Evolutionary conservation across 2,888 invertebrate species (phyloP), one percentile per base, ranked within the genome.

Genomic region (Perithous albicinctus): DNA sequence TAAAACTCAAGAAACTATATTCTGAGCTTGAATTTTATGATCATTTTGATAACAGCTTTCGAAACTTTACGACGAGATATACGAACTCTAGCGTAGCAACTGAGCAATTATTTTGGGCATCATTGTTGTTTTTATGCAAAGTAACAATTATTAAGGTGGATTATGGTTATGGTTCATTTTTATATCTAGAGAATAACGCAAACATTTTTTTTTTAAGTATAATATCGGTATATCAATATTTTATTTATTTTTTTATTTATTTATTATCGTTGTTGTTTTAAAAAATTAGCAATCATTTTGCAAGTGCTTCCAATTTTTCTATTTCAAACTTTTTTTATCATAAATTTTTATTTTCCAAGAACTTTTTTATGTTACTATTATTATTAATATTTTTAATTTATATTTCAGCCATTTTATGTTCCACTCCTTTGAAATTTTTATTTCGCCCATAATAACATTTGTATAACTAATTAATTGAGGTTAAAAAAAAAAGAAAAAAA

Each of bases 21-120:
- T n/a, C n/a, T n/a, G n/a, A n/a, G n/a, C 20, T 18, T 8, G 5
- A n/a, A 6, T 41, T 63, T 63, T 20, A 43, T 43, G 41, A 23
- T 8, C n/a, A 6, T 8, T 64, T 64, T 38, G 10, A 43, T 23
- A 26, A 46, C 8, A 43, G 43, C 43, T 64, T 64, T 43, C 43
- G 10, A 3, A 20, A 10, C 15, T 64, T 26, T 15, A 29, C 15
- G 7, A 15, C 43, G 64, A 64, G 10, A 26, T 26, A 10, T 43
- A 18, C 29, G 4, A 26, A 6, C 26, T 29, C 1, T 5, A 29
- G 29, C 12, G 29, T 7, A 4, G n/a, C 29, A 26, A 56, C 29
- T 56, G 6, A 15, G 29, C 3, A 29, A 56, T 56, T n/a, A 56
- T 7, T 0, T 6, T 15, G 7, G n/a, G 29, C 7, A 1, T 5